phyloP scores from a whole-genome alignment of 1,140 invertebrate species.

The Cydia splendana region DNA sequence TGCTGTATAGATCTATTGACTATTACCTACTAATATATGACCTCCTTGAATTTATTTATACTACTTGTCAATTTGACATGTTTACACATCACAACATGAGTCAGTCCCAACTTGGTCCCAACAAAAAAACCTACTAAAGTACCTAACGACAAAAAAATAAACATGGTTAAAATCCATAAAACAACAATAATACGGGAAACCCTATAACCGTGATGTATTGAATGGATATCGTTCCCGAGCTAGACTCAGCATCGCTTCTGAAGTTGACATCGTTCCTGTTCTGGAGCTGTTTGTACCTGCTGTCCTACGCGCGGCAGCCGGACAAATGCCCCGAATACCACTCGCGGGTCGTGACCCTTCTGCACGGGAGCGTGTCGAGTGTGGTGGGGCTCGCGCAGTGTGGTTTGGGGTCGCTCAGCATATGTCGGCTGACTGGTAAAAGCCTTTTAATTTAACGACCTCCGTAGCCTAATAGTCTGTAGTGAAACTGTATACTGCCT shows the following conservation, averaged over 20 bases:
- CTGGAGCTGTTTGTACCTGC: slow-evolving; percentile 61
- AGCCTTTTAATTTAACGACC: no score
- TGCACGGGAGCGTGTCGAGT: slow-evolving; percentile 70
- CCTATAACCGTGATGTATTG: slow-evolving; percentile 30
- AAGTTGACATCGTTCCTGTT: slow-evolving; percentile 64
- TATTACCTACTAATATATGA: no score
- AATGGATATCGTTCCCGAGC: slow-evolving; percentile 51
- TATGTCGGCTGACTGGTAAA: slow-evolving; percentile 54
- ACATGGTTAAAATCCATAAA: background rate
- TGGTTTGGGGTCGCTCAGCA: slow-evolving; percentile 41
- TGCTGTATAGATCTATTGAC: no score
- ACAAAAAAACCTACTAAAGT: background rate
- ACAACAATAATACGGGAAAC: background rate
- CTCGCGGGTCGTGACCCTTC: slow-evolving; percentile 65
- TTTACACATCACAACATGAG: background rate
- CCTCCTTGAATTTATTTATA: no score
- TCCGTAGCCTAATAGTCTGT: no score
- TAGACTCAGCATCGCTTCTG: slow-evolving; percentile 48
- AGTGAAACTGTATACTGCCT: no score
- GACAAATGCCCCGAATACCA: slow-evolving; percentile 67
- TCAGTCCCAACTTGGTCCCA: background rate
- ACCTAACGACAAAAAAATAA: no score
- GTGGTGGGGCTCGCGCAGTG: slow-evolving; percentile 73
- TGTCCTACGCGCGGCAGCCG: slow-evolving; percentile 36
- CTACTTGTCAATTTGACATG: background rate